Base-by-base conservation (phyloP, 1,140 invertebrate species). In the Drosophila suzukii region DNA sequence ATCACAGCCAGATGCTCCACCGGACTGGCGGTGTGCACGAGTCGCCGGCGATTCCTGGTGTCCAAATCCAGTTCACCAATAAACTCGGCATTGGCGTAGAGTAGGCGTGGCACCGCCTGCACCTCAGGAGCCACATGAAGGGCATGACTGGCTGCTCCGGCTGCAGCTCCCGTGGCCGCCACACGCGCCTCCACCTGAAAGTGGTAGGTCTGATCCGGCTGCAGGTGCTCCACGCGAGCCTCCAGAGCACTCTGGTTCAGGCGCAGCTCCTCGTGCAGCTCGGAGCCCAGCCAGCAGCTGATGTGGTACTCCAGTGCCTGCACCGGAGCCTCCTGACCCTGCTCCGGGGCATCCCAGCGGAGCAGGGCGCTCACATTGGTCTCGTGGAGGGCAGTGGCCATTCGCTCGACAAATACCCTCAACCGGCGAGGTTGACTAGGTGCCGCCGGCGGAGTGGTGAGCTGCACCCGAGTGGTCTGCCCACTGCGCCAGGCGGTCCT, bases 401-500 rank as follows among this genome's bases (percentile, higher is more conserved):
- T 62, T 15, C 94, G 93, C 20, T 93, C 94, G 0, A 97, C 94
- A 84, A 96, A 97, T 7, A 95, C 93, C 59, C 97, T 93, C 0
- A 96, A 94, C 43, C 95, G 94, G 0, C 93, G 92, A 0, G 97
- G 97, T 17, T 94, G 94, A 4, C 94, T 94, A 4, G 97, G 97
- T 10, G 94, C 94, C 47, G 95, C 95, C 47, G 95, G 94, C 0
- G 96, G 96, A 0, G 96, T 96, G 75, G 93, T 93, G 0, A 96
- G 75, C 24, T 92, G 89, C 0, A 93, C 93, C 4, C 93, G 93
- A 0, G 95, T 94, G 27, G 94, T 93, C 8, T 93, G 91, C 0
- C 96, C 95, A 7, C 95, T 94, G 34, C 96, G 96, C 97, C 97
- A 98, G 75, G 96, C 96, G 0, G 97, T 97, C 74, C 96, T 96